Base-by-base conservation (phyloP, 2,888 invertebrate genomes). In the Cecidostiba fungosa region DNA sequence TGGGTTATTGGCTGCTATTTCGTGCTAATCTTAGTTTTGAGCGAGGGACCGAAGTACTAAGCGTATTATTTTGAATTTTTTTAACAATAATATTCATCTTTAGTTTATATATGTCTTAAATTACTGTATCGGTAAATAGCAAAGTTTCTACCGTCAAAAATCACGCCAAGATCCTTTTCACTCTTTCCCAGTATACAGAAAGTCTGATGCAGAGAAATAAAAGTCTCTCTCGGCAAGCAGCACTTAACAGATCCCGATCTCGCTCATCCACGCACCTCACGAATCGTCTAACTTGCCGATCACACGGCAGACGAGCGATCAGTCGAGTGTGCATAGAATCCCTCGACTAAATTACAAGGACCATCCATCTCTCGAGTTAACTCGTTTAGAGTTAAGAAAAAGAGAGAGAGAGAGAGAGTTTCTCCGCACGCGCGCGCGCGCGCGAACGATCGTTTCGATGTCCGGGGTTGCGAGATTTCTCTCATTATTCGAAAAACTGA, bases 281-380 rank as follows among this genome's bases (percentile, higher is more conserved):
- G 54, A 54, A 54, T 54, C 54, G n/a, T 54, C 54, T n/a, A n/a
- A n/a, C 54, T 47, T 19, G n/a, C 54, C 54, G 54, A 16, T 54
- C 54, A 54, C 54, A 6, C 54, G n/a, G 54, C 54, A 43, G 39
- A 43, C n/a, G 19, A 19, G 54, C 54, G 54, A 54, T 54, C 54
- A 54, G 54, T n/a, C 47, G 74, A 76, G 29, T 47, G 62, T 39
- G 23, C 16, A 12, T 23, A 32, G 69, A 23, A 29, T 54, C 32
- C 3, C 81, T 62, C 62, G 12, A 29, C 43, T 66, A 70, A 77
- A 82, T 83, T 83, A 83, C 26, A 83, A 83, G 77, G 54, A 82
- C 62, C 36, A 82, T 50, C 69, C 69, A 54, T 72, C 72, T 62
- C 59, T 1, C 29, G n/a, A 3, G 16, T 19, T 43, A 43, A 43